Evolutionary conservation across 2,113 vertebrate species (phyloP), one percentile per base, ranked within the genome.

Genomic region (Podiceps cristatus): DNA sequence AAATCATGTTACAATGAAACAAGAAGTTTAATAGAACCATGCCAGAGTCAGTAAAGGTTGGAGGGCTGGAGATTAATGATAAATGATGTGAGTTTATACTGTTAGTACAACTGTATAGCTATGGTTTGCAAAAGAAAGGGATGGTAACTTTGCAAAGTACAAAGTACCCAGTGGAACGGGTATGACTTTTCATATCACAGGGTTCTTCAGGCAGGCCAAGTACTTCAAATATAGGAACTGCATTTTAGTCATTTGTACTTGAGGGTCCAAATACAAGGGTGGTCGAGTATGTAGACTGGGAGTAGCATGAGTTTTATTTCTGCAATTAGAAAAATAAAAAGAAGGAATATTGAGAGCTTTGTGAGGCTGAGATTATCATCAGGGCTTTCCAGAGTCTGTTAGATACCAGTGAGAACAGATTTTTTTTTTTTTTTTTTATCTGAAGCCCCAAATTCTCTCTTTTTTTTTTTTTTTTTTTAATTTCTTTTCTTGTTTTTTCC

Each of bases 11-110:
- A 81, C 18, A 58, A 33, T 89, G 74, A 95, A 95, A 96, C 86
- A 88, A 58, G 19, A 96, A 97, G 92, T 97, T 96, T 95, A 77
- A 94, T 40, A 86, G 87, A 96, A 88, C 91, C 37, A n/a, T 86
- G 53, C 52, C 89, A 93, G 86, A 85, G 88, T 84, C 85, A 74
- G 66, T 97, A 96, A 97, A 88, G 79, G 35, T n/a, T 86, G 58
- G 79, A 93, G 79, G 78, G 67, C 82, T 94, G 82, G 71, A 96
- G 74, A 90, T 94, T 86, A 64, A 85, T 76, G 66, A 74, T 80
- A 92, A 96, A 87, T 92, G 29, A 89, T 86, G 81, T 97, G 96
- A 93, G 59, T 86, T 66, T 88, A 56, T 88, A 24, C 52, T 71
- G n/a, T 55, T 89, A 49, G 33, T 93, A 47, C 9, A 37, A 88